These are phyloP conservation scores for Danio tinwini DNA, from an alignment of 2,797 vertebrate species.

Conservation along the genomic window DNA sequence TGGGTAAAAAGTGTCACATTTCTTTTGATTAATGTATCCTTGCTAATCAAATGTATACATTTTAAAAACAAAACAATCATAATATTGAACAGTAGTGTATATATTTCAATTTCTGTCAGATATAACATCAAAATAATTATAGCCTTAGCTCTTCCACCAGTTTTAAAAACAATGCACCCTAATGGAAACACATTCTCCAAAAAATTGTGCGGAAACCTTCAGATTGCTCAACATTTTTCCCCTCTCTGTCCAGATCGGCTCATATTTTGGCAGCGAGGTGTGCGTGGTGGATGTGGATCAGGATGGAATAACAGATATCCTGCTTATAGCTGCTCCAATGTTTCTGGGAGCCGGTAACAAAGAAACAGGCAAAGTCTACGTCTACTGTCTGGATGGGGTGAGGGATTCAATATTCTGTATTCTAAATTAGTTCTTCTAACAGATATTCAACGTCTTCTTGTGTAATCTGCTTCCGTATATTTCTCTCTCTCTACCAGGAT, in stretches of 20 bases:
- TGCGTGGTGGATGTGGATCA: slow-evolving; percentile 87
- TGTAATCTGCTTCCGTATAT: background rate
- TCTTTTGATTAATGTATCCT: background rate
- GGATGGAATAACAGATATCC: slow-evolving; percentile 88
- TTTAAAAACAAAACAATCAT: background rate
- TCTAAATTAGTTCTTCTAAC: too few species aligned
- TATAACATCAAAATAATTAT: background rate
- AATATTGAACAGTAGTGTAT: background rate
- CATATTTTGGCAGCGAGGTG: slow-evolving; percentile 94
- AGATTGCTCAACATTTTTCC: background rate
- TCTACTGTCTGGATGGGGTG: slow-evolving; percentile 84
- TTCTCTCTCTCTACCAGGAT: slow-evolving; percentile 65
- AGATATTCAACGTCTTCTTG: too few species aligned
- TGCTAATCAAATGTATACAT: background rate
- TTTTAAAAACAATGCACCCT: background rate
- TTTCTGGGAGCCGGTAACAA: slow-evolving; percentile 89
- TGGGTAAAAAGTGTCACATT: too few species aligned
- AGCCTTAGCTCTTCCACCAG: background rate
- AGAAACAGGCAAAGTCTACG: slow-evolving; percentile 89
- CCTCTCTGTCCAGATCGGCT: slow-evolving; percentile 84
- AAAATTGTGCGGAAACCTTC: background rate
- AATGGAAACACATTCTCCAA: background rate
- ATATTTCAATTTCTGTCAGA: background rate
- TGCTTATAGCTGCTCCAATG: slow-evolving; percentile 94
- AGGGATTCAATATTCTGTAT: slow-evolving; percentile 41